A percentile compares a stretch with the other conserved stretches of the same genome.
These are phyloP conservation scores for Gila robusta DNA, from an alignment of 2,797 vertebrate genomes.

Conservation along the genomic window DNA sequence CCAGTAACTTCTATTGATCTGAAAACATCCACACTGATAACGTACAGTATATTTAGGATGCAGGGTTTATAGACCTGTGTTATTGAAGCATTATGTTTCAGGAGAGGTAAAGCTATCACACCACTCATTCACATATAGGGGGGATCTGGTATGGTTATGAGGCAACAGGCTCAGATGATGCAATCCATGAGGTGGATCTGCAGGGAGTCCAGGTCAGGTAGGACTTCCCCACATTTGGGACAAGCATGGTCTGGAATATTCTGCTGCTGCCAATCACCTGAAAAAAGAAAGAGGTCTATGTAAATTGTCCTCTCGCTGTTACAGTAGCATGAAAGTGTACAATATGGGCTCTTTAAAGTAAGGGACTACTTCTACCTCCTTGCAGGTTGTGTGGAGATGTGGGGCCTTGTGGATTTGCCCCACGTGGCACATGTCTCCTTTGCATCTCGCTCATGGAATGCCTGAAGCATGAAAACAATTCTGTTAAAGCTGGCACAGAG, in stretches of 20 bases:
- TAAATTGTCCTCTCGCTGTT: neutral
- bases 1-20: neutral
- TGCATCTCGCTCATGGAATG: conserved; percentile 90
- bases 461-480: conserved; percentile 69
- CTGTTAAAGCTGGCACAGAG: neutral
- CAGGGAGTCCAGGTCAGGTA: conserved; percentile 94
- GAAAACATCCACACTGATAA: neutral
- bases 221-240: conserved; percentile 91
- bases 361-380: conserved; percentile 74
- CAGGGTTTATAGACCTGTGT: neutral
- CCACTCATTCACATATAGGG: conserved; percentile 14
- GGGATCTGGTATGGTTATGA: neutral
- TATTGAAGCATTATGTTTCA: neutral
- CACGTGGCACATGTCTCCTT: conserved; percentile 83
- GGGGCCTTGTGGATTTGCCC: conserved; percentile 72
- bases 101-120: conserved; percentile 23
- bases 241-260: conserved; percentile 90
- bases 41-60: neutral
- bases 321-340: no score
- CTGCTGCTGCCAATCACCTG: conserved; percentile 86
- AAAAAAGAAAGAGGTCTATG: neutral
- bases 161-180: conserved; percentile 85
- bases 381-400: conserved; percentile 56
- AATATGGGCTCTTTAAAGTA: neutral
- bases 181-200: conserved; percentile 99